Evolutionary conservation across 2,888 invertebrate genomes (phyloP), one percentile per base, ranked within the genome.

Genomic region (Drosophila mulleri): DNA sequence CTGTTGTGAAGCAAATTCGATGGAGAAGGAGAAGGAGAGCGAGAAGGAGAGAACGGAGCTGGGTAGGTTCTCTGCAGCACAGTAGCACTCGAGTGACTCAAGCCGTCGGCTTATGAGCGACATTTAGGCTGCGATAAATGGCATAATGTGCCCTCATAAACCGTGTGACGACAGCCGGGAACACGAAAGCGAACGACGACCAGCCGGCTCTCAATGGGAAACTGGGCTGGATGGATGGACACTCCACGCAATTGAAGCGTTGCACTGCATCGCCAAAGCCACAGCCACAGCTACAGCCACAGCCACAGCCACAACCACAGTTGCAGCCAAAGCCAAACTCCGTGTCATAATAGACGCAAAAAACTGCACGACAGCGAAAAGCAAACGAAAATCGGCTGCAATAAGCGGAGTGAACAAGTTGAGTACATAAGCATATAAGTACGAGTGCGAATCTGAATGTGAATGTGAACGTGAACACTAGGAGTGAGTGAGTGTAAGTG

Each of bases 61-160:
- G 68, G n/a, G 35, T 45, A 44, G 57, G 54, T 57, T 53, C 41
- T 45, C 37, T 29, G 48, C 20, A 32, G 54, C 58, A 47, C 66
- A 74, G 52, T 20, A 41, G 54, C 58, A 44, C 70, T 78, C 60
- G 64, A 80, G 69, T 82, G 80, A 67, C 75, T 80, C 80, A 75
- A 64, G 80, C 59, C 56, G 68, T 69, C 59, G 78, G 81, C 72
- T 84, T 81, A 86, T 81, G 84, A 73, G 84, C 81, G 57, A 71
- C 78, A 84, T 83, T 84, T 86, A 87, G 82, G 84, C 89, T 81
- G 82, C 87, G 89, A 88, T 89, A 84, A 84, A 84, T 83, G 89
- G 79, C 84, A 84, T 84, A 84, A 84, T 84, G 82, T 79, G 89
- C 84, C 84, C 84, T 79, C 87, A 89, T 84, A 84, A 89, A 88